Percentiles rank a stretch among this genome's conserved stretches.
Conservation (phyloP, 2,888 invertebrate species). For the Proisotoma minuta region DNA sequence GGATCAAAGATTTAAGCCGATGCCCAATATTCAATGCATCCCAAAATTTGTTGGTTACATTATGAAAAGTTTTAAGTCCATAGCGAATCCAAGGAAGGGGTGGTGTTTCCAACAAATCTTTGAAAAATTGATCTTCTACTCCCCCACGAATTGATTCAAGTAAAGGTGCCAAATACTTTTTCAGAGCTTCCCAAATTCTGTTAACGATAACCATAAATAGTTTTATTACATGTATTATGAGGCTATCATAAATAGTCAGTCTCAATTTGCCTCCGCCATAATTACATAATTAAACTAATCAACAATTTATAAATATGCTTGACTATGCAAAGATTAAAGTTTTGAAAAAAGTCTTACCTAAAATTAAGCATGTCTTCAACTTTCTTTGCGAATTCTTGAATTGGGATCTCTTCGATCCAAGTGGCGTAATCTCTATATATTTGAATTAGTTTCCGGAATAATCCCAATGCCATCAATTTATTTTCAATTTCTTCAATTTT, state of each 20-base stretch:
- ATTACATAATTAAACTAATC: no score
- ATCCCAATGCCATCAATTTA: conserved; percentile 37
- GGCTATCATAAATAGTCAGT: no score
- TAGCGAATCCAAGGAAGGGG: conserved; percentile 47
- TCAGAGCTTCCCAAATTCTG: conserved; percentile 44
- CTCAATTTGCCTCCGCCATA: no score
- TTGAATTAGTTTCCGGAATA: conserved; percentile 36
- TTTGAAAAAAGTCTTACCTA: conserved; percentile 35
- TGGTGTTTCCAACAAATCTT: conserved; percentile 46
- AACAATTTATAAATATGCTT: neutral
- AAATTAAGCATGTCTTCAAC: conserved; percentile 38
- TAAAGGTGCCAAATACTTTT: conserved; percentile 45
- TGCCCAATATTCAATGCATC: conserved; percentile 44
- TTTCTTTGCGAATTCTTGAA: conserved; percentile 47
- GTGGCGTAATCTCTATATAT: conserved; percentile 47
- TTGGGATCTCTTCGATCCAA: conserved; percentile 49
- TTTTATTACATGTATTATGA: no score
- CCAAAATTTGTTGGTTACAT: conserved; percentile 33
- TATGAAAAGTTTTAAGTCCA: conserved; percentile 35
- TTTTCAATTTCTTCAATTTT: conserved; percentile 41
- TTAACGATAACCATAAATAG: no score
- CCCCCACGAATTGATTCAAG: conserved; percentile 40
- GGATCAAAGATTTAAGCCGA: conserved; percentile 37
- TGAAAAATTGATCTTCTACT: conserved; percentile 41
- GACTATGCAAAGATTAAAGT: neutral